A percentile compares a stretch with the other conserved stretches of the same genome.
Evolutionary conservation across 2,113 vertebrate species (phyloP).

Genomic region (Glaucomys volans): DNA sequence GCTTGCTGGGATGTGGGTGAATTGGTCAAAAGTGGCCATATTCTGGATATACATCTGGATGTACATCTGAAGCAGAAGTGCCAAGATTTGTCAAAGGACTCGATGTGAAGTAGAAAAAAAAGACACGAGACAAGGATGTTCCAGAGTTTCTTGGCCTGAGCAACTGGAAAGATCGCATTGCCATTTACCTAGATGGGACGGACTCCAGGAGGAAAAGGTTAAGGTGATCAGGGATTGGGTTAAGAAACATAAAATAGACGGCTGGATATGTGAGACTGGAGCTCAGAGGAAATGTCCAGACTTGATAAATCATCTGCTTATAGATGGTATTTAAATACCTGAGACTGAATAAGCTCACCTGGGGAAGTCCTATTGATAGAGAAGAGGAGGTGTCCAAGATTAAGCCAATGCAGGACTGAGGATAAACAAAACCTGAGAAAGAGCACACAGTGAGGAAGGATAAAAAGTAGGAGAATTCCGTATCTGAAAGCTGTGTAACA

Average conservation of each 20-base stretch:
- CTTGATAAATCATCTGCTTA: neutral
- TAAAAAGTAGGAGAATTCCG: neutral
- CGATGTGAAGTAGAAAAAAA: neutral
- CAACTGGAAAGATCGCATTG: neutral
- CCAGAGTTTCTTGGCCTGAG: neutral
- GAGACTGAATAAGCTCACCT: neutral
- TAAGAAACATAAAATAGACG: neutral
- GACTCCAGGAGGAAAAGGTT: neutral
- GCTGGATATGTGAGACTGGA: neutral
- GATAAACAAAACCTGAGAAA: neutral
- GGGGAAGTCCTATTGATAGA: neutral
- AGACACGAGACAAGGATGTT: neutral
- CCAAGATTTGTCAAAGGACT: neutral
- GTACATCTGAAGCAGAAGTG: neutral
- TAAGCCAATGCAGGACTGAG: neutral
- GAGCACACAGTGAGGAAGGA: neutral
- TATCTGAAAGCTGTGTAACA: neutral
- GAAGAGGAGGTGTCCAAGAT: neutral
- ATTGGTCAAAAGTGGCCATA: neutral
- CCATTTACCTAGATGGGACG: neutral
- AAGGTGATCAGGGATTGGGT: neutral
- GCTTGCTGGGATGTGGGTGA: neutral
- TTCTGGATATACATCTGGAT: neutral
- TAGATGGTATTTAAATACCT: neutral
- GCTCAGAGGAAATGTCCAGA: neutral